Evolutionary conservation across 2,888 invertebrate genomes (phyloP).

Genomic region (Conomelus anceps): DNA sequence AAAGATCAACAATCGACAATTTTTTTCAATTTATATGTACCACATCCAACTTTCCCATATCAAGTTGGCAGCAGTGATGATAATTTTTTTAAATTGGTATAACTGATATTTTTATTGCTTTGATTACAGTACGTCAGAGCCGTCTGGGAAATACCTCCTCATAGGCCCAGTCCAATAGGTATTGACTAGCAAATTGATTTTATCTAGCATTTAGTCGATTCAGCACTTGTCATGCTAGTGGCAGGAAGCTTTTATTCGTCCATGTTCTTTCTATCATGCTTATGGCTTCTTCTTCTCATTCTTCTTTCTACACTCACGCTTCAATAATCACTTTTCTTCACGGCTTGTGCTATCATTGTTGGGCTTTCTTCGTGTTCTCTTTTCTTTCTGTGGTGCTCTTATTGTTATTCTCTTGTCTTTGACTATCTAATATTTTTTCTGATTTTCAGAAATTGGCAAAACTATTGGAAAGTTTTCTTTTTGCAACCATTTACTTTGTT

Average conservation of each 20-base stretch:
- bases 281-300: constrained; percentile 1
- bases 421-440: no score
- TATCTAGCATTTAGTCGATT: constrained; percentile 9
- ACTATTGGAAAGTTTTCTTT: no score
- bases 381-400: no score
- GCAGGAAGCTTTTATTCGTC: background rate
- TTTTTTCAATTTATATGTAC: background rate
- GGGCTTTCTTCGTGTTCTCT: background rate
- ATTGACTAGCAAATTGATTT: constrained; percentile 18
- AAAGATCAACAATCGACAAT: no score
- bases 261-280: background rate
- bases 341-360: background rate
- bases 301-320: constrained; percentile 4
- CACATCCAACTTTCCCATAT: background rate
- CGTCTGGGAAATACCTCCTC: constrained; percentile 79
- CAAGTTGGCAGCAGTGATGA: constrained; percentile 17
- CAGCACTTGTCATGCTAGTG: background rate
- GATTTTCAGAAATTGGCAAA: no score
- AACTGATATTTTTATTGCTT: constrained; percentile 26
- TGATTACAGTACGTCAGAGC: constrained; percentile 82
- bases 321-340: background rate
- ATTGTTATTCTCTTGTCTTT: no score
- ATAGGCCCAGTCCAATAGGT: constrained; percentile 45
- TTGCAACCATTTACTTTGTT: no score
- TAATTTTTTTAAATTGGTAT: constrained; percentile 17